phyloP scores from a whole-genome alignment of 2,888 invertebrate species.

The Chloromyia formosa region DNA sequence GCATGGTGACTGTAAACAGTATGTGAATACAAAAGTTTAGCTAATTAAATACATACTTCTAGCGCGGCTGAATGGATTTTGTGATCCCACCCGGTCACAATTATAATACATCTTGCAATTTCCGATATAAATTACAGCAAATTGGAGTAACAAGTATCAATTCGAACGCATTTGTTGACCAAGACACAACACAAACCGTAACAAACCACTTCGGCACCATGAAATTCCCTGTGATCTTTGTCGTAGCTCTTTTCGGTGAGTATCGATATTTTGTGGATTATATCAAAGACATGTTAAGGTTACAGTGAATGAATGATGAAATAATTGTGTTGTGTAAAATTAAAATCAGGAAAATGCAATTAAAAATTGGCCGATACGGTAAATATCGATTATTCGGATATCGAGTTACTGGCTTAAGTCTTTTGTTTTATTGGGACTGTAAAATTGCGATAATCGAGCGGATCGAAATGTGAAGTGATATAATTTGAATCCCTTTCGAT shows the following conservation, averaged over 20 bases:
- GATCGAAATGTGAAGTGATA: too few relatives aligned
- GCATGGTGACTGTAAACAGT: too few relatives aligned
- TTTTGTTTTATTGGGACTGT: too few relatives aligned
- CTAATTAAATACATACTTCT: neutral
- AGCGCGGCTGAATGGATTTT: neutral
- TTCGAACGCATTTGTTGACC: slow-evolving; percentile 35
- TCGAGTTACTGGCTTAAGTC: too few relatives aligned
- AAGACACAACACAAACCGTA: slow-evolving; percentile 5
- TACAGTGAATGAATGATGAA: too few relatives aligned
- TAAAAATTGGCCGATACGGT: too few relatives aligned
- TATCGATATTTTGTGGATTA: neutral
- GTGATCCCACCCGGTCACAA: slow-evolving; percentile 8
- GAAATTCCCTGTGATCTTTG: slow-evolving; percentile 38
- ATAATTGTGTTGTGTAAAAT: too few relatives aligned
- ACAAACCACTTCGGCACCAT: slow-evolving; percentile 32
- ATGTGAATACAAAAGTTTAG: neutral
- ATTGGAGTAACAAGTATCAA: slow-evolving; percentile 39
- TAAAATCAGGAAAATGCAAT: too few relatives aligned
- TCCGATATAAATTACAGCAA: slow-evolving; percentile 40
- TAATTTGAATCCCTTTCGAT: too few relatives aligned
- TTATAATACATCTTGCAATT: slow-evolving; percentile 14
- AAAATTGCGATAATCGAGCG: too few relatives aligned
- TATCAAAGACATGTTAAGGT: too few relatives aligned
- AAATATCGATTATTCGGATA: too few relatives aligned
- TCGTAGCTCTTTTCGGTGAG: slow-evolving; percentile 41